Percentiles rank a stretch among this genome's conserved stretches.
These are phyloP conservation scores for Lasius platythorax DNA, from an alignment of 2,888 invertebrate genomes.

Conservation along the genomic window DNA sequence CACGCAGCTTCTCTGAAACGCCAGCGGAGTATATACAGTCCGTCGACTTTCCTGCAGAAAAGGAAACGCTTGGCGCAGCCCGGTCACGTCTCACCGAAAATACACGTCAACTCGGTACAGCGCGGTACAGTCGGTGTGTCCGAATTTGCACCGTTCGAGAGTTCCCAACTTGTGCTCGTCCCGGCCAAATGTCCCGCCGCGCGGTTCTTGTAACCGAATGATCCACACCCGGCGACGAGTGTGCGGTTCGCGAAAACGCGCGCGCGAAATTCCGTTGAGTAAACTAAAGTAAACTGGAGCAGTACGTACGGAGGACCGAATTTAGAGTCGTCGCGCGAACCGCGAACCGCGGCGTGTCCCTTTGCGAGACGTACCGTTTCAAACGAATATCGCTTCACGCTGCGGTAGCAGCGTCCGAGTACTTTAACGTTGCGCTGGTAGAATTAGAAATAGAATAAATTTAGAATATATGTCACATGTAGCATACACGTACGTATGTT, in stretches of 20 bases:
- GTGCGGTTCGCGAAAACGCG: constrained; percentile 58
- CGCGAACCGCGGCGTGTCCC: constrained; percentile 44
- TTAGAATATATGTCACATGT: constrained; percentile 22
- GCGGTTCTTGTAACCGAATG: constrained; percentile 66
- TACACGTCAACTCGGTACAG: constrained; percentile 56
- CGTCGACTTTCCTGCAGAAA: constrained; percentile 24
- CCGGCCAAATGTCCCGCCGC: constrained; percentile 67
- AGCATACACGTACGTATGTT: not conserved
- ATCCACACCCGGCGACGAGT: constrained; percentile 69
- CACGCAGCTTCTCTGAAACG: not conserved
- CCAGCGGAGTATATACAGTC: not conserved
- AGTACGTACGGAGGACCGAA: constrained; percentile 41
- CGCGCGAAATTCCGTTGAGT: constrained; percentile 58
- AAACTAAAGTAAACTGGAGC: constrained; percentile 55
- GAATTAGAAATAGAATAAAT: constrained; percentile 39
- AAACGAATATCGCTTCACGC: constrained; percentile 44
- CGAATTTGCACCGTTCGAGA: constrained; percentile 60
- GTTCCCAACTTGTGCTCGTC: constrained; percentile 70
- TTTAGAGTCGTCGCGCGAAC: constrained; percentile 58
- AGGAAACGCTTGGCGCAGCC: constrained; percentile 41
- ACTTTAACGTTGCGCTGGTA: not conserved
- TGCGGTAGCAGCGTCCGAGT: constrained; percentile 3
- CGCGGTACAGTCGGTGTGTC: constrained; percentile 20
- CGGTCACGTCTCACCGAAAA: constrained; percentile 55
- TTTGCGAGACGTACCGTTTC: constrained; percentile 55